These are phyloP conservation scores for Dinoponera quadriceps DNA, from an alignment of 1,140 invertebrate species.

Conservation along the genomic window DNA sequence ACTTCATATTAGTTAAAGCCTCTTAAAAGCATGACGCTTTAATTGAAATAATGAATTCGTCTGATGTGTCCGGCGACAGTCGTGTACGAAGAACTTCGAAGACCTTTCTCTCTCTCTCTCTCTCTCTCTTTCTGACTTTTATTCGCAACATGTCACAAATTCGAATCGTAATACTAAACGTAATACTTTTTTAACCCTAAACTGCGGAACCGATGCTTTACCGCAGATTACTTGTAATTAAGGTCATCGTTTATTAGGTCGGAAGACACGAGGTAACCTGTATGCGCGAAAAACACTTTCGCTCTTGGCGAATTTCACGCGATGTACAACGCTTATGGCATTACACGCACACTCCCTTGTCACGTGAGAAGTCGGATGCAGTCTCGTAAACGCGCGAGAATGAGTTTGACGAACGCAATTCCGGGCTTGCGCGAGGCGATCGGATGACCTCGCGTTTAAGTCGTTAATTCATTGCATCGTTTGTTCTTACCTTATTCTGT, in stretches of 20 bases:
- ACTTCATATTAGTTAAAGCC: slow-evolving; percentile 2
- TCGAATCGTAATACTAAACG: not conserved
- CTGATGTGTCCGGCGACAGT: not conserved
- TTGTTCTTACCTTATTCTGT: slow-evolving; percentile 37
- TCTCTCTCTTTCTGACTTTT: too few species aligned
- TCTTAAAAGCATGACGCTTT: not conserved
- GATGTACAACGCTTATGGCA: not conserved
- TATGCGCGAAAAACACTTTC: slow-evolving; percentile 10
- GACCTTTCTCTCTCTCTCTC: too few species aligned
- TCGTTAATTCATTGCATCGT: slow-evolving; percentile 20
- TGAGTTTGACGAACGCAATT: slow-evolving; percentile 3
- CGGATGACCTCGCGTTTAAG: not conserved
- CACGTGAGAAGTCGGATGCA: slow-evolving; percentile 27
- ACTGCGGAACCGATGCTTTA: not conserved
- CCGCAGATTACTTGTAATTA: slow-evolving; percentile 30
- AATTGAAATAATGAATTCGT: not conserved
- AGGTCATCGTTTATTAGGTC: slow-evolving; percentile 29
- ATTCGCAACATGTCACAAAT: too few species aligned
- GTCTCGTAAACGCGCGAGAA: not conserved
- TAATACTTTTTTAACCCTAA: not conserved
- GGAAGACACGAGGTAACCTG: slow-evolving; percentile 37
- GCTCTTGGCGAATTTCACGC: slow-evolving; percentile 11
- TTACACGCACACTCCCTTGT: slow-evolving; percentile 29
- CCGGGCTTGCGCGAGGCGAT: not conserved
- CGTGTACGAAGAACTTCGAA: too few species aligned